Conservation (phyloP, 1,140 invertebrate species). For the Lithobius niger region DNA sequence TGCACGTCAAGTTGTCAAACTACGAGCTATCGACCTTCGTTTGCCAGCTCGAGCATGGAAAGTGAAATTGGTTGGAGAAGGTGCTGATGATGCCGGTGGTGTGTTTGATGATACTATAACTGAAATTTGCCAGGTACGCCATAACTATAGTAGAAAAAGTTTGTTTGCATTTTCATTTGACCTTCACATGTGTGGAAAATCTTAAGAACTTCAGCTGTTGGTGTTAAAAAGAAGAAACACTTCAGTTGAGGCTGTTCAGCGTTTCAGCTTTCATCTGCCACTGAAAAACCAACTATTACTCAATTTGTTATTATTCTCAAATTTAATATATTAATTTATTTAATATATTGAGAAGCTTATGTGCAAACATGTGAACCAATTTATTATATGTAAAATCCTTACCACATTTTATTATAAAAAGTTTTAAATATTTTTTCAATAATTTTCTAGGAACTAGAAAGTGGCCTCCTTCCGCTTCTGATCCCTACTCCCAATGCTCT, state of each 20-base stretch:
- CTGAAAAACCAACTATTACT: no score
- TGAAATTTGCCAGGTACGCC: slow-evolving; percentile 43
- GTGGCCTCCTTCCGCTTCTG: slow-evolving; percentile 37
- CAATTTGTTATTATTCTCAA: no score
- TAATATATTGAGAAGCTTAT: no score
- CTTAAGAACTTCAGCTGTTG: background rate
- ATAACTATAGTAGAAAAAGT: background rate
- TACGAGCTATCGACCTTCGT: slow-evolving; percentile 42
- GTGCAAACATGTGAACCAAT: no score
- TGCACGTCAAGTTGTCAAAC: slow-evolving; percentile 46
- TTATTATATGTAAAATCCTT: no score
- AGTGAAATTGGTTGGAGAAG: slow-evolving; percentile 47
- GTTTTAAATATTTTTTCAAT: no score
- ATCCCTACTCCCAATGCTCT: slow-evolving; percentile 42
- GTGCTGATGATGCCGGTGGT: slow-evolving; percentile 52
- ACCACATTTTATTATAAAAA: no score
- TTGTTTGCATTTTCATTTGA: no score
- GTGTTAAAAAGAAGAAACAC: background rate
- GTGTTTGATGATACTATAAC: slow-evolving; percentile 59
- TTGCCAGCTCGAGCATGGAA: slow-evolving; percentile 53
- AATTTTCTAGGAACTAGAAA: slow-evolving; percentile 41
- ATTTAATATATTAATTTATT: no score
- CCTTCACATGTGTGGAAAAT: background rate
- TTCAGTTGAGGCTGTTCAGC: no score
- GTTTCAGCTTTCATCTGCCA: no score